Conservation (phyloP, 2,888 invertebrate species). For the Pachliopta kotzebuea region DNA sequence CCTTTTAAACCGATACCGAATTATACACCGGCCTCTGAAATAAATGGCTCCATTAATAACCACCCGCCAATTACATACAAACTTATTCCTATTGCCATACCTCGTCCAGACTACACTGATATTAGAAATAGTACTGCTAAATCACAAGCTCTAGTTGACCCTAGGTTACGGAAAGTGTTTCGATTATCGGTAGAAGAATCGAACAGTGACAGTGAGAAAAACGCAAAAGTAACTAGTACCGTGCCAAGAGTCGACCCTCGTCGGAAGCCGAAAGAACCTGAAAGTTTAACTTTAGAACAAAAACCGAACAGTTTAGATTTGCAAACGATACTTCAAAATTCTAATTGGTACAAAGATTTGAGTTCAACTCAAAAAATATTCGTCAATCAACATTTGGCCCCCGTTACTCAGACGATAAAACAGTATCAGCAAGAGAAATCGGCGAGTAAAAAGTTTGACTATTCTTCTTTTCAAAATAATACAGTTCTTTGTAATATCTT, state of each 20-base stretch:
- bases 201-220: conserved; percentile 81
- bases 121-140: conserved; percentile 85
- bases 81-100: conserved; percentile 82
- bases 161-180: conserved; percentile 87
- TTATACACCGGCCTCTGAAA: conserved; percentile 92
- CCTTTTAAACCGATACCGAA: conserved; percentile 91
- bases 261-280: conserved; percentile 68
- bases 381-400: conserved; percentile 84
- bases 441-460: conserved; percentile 78
- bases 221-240: conserved; percentile 53
- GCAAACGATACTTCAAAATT: conserved; percentile 83
- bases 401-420: conserved; percentile 81
- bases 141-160: conserved; percentile 87
- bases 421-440: conserved; percentile 81
- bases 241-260: conserved; percentile 72
- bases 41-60: conserved; percentile 89
- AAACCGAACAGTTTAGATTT: conserved; percentile 73
- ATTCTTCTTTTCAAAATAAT: conserved; percentile 74
- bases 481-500: conserved; percentile 80
- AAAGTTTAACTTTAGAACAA: conserved; percentile 48
- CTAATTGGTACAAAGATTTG: conserved; percentile 85
- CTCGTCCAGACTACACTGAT: conserved; percentile 87
- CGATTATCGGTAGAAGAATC: conserved; percentile 83
- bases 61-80: conserved; percentile 88
- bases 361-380: conserved; percentile 87